These are phyloP conservation scores for Spinus pinus DNA, from an alignment of 2,797 vertebrate species.

Conservation along the genomic window DNA sequence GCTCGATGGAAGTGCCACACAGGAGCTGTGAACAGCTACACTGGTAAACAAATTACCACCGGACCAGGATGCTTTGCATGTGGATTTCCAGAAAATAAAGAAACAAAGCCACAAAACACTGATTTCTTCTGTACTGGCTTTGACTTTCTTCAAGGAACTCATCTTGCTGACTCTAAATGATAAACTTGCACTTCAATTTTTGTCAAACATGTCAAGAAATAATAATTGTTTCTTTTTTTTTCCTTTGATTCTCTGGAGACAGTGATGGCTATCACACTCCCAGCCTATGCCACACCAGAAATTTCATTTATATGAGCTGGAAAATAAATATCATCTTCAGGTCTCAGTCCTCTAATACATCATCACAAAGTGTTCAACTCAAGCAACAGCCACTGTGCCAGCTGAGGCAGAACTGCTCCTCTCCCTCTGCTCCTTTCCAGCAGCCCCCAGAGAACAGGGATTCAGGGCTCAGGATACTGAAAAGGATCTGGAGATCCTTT, in stretches of 20 bases:
- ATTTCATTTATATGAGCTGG: neutral
- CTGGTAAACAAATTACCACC: neutral
- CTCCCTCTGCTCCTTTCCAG: neutral
- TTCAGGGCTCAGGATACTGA: neutral
- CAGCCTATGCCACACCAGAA: neutral
- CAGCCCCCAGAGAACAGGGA: neutral
- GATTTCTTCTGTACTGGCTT: neutral
- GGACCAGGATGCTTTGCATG: neutral
- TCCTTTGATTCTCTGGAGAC: neutral
- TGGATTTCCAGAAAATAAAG: neutral
- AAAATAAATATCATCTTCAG: neutral
- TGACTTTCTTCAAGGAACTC: neutral
- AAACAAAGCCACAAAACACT: neutral
- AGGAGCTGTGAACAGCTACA: neutral
- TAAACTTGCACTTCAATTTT: neutral
- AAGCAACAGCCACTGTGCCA: neutral
- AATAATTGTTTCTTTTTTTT: neutral
- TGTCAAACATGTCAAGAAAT: neutral
- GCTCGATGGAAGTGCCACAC: rapidly evolving
- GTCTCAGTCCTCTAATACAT: neutral
- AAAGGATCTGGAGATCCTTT: neutral
- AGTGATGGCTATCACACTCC: neutral
- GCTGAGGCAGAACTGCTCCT: neutral
- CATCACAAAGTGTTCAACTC: neutral
- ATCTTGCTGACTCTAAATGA: neutral